Conservation (phyloP, 2,113 vertebrate genomes). For the Sphyrna mokarran region DNA sequence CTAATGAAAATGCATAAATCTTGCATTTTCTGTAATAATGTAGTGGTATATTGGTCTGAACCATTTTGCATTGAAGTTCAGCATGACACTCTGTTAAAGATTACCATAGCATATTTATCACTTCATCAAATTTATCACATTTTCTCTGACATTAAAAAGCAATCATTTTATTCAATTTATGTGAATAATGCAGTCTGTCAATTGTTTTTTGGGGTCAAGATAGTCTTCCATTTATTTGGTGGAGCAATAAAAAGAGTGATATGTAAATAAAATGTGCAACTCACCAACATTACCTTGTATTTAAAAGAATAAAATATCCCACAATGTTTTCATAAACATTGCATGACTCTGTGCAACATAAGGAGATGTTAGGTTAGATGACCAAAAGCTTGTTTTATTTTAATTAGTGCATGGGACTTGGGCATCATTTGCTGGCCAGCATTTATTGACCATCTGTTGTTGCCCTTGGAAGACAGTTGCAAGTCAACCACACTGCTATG, state of each 20-base stretch:
- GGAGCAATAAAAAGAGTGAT: neutral
- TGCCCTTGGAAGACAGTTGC: too few species aligned
- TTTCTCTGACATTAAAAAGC: neutral
- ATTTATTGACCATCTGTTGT: too few species aligned
- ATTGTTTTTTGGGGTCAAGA: neutral
- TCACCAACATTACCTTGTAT: neutral
- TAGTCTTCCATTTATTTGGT: neutral
- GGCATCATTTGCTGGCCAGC: too few species aligned
- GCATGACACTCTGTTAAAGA: neutral
- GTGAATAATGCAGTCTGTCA: neutral
- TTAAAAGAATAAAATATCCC: neutral
- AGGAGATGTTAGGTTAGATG: neutral
- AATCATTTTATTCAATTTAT: neutral
- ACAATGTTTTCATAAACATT: neutral
- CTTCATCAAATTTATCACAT: neutral
- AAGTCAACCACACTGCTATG: too few species aligned
- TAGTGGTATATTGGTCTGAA: neutral
- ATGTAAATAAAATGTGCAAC: neutral
- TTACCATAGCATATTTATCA: neutral
- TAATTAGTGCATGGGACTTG: too few species aligned
- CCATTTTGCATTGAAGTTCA: neutral
- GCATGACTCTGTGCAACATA: neutral
- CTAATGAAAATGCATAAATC: neutral
- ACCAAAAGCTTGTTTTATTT: neutral
- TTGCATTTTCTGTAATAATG: neutral